Percentiles rank a stretch among this genome's conserved stretches.
phyloP scores from a whole-genome alignment of 2,113 vertebrate species.

The Peromyscus maniculatus region DNA sequence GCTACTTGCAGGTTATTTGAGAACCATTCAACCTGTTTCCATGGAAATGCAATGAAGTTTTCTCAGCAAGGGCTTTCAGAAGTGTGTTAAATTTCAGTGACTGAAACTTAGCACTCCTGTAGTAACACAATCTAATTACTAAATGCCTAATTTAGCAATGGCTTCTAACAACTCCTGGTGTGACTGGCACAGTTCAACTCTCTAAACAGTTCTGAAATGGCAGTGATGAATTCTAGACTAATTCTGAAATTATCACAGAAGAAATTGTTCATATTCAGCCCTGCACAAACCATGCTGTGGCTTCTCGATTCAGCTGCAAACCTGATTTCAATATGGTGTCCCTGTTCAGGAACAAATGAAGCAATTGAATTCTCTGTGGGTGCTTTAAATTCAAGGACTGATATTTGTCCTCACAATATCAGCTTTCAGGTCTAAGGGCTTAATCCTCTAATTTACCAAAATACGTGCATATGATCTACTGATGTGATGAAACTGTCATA shows the following conservation, averaged over 20 bases:
- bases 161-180: conserved; percentile 38
- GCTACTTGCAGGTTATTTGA: conserved; percentile 54
- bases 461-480: neutral
- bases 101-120: conserved; percentile 61
- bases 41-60: conserved; percentile 59
- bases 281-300: neutral
- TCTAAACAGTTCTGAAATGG: conserved; percentile 6
- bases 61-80: conserved; percentile 63
- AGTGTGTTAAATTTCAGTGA: conserved; percentile 30
- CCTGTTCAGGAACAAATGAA: conserved; percentile 6
- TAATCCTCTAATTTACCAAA: conserved; percentile 42
- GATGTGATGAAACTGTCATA: conserved; percentile 12
- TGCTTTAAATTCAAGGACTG: neutral
- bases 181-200: neutral
- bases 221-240: conserved; percentile 5
- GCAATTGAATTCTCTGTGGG: conserved; percentile 19
- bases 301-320: neutral
- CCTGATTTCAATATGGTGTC: conserved; percentile 2
- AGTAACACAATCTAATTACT: conserved; percentile 58
- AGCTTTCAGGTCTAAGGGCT: conserved; percentile 1
- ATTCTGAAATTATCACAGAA: conserved; percentile 3
- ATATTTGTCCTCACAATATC: conserved; percentile 43
- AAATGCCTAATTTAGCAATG: conserved; percentile 41
- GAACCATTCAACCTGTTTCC: conserved; percentile 56
- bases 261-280: conserved; percentile 41